Conservation (phyloP, 2,888 invertebrate species). For the Crocallis elinguaria region DNA sequence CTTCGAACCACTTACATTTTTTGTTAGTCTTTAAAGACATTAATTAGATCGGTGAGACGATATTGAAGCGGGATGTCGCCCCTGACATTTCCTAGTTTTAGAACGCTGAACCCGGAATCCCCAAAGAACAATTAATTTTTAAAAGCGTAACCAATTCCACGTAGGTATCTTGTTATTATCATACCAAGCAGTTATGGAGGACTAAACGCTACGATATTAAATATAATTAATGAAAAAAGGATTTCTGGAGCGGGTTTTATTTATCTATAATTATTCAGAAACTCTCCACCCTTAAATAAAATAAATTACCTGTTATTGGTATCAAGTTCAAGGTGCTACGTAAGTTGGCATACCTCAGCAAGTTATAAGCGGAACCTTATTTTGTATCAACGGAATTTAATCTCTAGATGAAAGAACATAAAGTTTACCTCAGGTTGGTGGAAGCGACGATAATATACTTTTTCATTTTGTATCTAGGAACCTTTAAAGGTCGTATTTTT, state of each 20-base stretch:
- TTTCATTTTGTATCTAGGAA: constrained; percentile 62
- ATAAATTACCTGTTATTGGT: constrained; percentile 45
- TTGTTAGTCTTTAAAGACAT: constrained; percentile 63
- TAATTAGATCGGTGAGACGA: constrained; percentile 70
- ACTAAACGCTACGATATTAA: not conserved
- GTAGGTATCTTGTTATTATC: constrained; percentile 15
- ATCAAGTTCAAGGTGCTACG: constrained; percentile 55
- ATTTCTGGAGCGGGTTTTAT: not conserved
- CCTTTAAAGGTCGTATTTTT: constrained; percentile 67
- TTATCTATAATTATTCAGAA: constrained; percentile 10
- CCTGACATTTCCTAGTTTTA: constrained; percentile 72
- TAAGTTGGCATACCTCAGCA: constrained; percentile 48
- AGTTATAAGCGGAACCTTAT: constrained; percentile 37
- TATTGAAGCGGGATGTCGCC: constrained; percentile 60
- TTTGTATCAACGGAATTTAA: constrained; percentile 33
- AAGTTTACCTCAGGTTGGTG: constrained; percentile 46
- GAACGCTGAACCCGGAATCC: constrained; percentile 77
- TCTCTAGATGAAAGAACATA: constrained; percentile 35
- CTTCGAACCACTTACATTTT: constrained; percentile 62
- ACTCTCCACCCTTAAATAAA: constrained; percentile 28
- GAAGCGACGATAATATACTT: constrained; percentile 34
- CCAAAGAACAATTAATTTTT: constrained; percentile 51
- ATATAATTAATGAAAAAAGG: not conserved
- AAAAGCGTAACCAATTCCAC: constrained; percentile 40
- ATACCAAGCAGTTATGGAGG: too few species aligned